Evolutionary conservation across 35 echinoderm and acorn worm genomes (phyloP), one percentile per base, ranked within the genome.

Genomic region (Apostichopus californicus): DNA sequence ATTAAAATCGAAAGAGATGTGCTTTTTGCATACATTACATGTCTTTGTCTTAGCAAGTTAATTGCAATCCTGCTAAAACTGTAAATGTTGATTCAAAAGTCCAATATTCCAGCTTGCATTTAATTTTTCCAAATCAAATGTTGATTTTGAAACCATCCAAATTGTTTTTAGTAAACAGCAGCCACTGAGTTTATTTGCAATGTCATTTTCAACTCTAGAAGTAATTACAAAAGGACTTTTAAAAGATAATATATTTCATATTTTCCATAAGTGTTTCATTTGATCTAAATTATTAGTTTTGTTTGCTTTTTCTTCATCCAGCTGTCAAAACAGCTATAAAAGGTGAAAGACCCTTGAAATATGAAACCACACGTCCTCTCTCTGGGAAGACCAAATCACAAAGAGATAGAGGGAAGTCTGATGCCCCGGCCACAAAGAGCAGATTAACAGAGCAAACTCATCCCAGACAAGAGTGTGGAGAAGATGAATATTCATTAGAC

Each of bases 271-370:
- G 4, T 28, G 18, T 28, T 12, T 11, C 18, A 28, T 25, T 17
- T 71, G 59, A 2, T 75, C 34, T 46, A 0, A 46, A 3, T 46
- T 46, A 0, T 46, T 46, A 46, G 34, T 46, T 46, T 46, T 81
- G 6, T n/a, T 72, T 78, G 2, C 13, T 14, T 5, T 72, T 83
- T 21, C 53, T 72, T 75, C 22, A 53, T 68, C 8, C 54, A 91
- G 78, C 75, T 53, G 81, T 92, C 34, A 83, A 78, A 78, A 73
- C 90, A 90, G 88, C 86, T 28, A 77, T 88, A 1, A 96, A 98
- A 94, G 93, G 93, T 86, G 96, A 98, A 4, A 73, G 96, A 58
- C 96, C 96, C 9, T 68, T 98, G 55, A 98, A 98, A 78, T 98
- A 95, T 77, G 96, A 98, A 87, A 98, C 96, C 54, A 98, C 96